Evolutionary conservation across 2,113 vertebrate genomes (phyloP).

Genomic region (Arvicanthis niloticus): DNA sequence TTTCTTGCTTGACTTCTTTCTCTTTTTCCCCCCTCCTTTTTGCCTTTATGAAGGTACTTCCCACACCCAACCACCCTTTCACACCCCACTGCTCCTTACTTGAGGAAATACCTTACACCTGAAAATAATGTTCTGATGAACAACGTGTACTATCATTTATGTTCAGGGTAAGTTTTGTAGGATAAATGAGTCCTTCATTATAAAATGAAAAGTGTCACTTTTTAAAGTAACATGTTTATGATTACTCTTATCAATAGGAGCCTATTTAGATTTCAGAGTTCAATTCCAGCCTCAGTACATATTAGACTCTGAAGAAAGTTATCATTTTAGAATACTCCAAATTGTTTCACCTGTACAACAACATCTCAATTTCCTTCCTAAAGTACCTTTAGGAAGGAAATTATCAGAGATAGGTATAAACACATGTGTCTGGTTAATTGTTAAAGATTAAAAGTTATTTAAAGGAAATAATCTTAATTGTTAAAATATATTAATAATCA

Average conservation of each 20-base stretch:
- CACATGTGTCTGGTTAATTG: neutral
- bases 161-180: neutral
- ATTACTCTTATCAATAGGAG: neutral
- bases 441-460: neutral
- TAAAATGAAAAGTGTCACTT: neutral
- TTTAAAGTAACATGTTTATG: conserved; percentile 32
- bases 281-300: neutral
- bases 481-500: neutral
- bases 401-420: neutral
- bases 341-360: neutral
- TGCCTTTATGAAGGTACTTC: too few relatives aligned
- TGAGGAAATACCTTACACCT: neutral
- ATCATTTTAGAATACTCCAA: neutral
- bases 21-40: too few relatives aligned
- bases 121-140: neutral
- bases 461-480: neutral
- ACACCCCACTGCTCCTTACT: too few relatives aligned
- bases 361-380: neutral
- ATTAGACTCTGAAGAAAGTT: neutral
- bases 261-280: neutral
- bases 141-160: neutral
- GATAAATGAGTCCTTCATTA: neutral
- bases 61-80: too few relatives aligned
- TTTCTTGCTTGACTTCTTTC: neutral
- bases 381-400: neutral